Base-by-base conservation (phyloP, 2,113 vertebrate genomes). In the Oceanodroma tethys region DNA sequence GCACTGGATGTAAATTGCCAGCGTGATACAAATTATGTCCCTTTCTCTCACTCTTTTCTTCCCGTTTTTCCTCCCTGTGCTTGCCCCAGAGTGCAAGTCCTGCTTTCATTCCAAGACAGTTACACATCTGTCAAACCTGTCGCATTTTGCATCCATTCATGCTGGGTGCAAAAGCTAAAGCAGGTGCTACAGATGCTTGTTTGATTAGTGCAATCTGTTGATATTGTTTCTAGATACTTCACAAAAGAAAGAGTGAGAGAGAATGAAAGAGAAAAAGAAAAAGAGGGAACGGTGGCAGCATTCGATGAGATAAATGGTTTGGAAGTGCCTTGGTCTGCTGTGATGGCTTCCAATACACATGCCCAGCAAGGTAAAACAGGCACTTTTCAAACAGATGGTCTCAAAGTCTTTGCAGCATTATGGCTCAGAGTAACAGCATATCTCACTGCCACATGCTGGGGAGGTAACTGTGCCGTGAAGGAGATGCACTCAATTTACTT, bases 331-430 rank as follows among this genome's bases (percentile, higher is more conserved):
- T 79, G 65, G 40, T 95, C 65, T 85, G 43, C 60, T 86, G 59
- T 43, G 36, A 78, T 50, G 52, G 40, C n/a, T 90, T 92, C 86
- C 29, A 50, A 48, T 53, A 67, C 76, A 92, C 68, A 72, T 52
- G 65, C 29, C 70, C 55, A 36, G 85, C 32, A 84, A 94, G 40
- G 58, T 71, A 81, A 78, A 86, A 38, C 26, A 81, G 48, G 56
- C 23, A 29, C 53, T 95, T 93, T 58, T 86, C 81, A 74, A 95
- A 67, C 86, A 97, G 93, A 88, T 86, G 86, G 71, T 86, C 75
- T 83, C 60, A 7, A 68, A 72, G 59, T 38, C 67, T 66, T 90
- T 48, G 43, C 30, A 91, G 78, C 50, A 32, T 76, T 62, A 43
- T 12, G 42, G 56, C 70, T 84, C 15, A 2, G 42, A 86, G 70